phyloP scores from a whole-genome alignment of 1,140 invertebrate species.

The Drosophila pandora region DNA sequence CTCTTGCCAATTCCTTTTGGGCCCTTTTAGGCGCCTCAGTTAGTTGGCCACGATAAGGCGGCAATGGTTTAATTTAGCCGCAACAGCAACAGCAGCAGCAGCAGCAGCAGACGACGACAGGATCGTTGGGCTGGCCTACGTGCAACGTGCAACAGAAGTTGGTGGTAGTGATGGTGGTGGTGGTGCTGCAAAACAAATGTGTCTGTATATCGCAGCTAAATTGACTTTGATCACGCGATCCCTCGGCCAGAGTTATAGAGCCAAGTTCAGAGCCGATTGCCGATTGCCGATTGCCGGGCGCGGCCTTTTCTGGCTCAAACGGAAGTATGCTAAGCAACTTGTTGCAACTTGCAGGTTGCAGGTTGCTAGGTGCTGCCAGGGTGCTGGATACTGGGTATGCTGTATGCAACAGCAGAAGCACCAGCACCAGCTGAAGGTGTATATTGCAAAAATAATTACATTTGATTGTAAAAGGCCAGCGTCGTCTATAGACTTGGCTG shows the following conservation, averaged over 20 bases:
- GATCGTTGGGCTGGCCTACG: conserved; percentile 76
- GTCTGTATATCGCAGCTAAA: conserved; percentile 81
- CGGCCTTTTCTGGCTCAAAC: conserved; percentile 74
- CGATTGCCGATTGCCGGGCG: conserved; percentile 35
- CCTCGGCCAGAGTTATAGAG: conserved; percentile 36
- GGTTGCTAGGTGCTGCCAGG: conserved; percentile 4
- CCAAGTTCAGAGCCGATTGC: conserved; percentile 32
- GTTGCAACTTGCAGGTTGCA: conserved; percentile 68
- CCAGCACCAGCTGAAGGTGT: conserved; percentile 72
- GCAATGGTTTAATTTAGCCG: conserved; percentile 81
- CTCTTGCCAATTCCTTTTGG: conserved; percentile 44
- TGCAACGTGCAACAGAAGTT: conserved; percentile 56
- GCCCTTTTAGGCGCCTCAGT: conserved; percentile 65
- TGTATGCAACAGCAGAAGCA: conserved; percentile 6
- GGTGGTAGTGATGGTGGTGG: conserved; percentile 31
- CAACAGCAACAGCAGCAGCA: conserved; percentile 58
- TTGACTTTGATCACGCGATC: conserved; percentile 83
- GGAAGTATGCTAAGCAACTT: conserved; percentile 82
- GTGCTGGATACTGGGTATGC: too few relatives aligned
- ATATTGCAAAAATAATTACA: conserved; percentile 83
- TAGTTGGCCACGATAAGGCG: conserved; percentile 68
- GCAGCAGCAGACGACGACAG: conserved; percentile 77
- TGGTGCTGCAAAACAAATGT: conserved; percentile 71
- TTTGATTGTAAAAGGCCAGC: conserved; percentile 81
- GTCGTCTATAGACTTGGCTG: conserved; percentile 52